Base-by-base conservation (phyloP, 2,888 invertebrate genomes). In the Pristionchus entomophagus region DNA sequence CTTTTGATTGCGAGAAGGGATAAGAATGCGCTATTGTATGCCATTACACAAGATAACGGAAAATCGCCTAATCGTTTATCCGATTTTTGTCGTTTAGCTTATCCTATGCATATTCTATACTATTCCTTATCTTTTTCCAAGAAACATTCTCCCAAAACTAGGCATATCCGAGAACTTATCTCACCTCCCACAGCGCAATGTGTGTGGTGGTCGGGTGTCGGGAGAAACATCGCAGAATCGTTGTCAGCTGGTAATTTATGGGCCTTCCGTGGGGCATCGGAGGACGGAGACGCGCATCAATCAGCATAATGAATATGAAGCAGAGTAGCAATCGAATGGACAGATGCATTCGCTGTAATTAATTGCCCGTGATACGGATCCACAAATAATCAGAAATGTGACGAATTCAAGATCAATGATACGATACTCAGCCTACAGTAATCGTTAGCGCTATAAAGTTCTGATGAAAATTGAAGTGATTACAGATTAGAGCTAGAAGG, bases 171-270 rank as follows among this genome's bases (percentile, higher is more conserved):
- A n/a, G n/a, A n/a, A n/a, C n/a, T n/a, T n/a, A n/a, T n/a, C 69
- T 38, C 38, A 69, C 69, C 32, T 69, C 69, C 69, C 69, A 69
- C 22, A 69, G 10, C n/a, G 69, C 69, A 8, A 69, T 69, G 35
- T 69, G 35, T 29, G 38, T 38, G 38, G 69, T 69, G 8, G 69
- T 69, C 12, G 38, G 2, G 2, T 69, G 10, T 35, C 69, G 35
- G 12, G 69, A 35, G 41, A 38, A 38, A 8, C 69, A 69, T 3
- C 38, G 69, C 35, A 69, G 38, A 0, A 22, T n/a, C 0, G 69
- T 69, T 19, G 69, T 69, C 32, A 69, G 19, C 38, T 35, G 4
- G 38, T 69, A 69, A 8, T 35, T 19, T 19, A 69, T 38, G 17
- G 69, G 69, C 38, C 32, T 12, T 2, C 62, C 62, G 32, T 62